phyloP scores from a whole-genome alignment of 2,888 invertebrate species.

The Hipparchia sbordonii region DNA sequence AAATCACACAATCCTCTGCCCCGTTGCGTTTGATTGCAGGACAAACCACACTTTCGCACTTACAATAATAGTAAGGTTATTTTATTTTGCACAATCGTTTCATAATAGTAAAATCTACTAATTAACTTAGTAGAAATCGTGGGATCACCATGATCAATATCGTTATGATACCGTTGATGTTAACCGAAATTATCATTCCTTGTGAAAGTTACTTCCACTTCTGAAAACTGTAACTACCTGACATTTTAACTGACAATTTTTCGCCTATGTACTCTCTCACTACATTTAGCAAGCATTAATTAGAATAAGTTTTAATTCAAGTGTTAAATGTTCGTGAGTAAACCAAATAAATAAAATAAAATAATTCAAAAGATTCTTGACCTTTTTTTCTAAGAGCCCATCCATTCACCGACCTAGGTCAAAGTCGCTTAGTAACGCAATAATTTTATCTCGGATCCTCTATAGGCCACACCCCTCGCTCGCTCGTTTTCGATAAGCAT shows the following conservation, averaged over 20 bases:
- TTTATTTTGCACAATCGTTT: too few species aligned
- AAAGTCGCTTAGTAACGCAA: conserved; percentile 2
- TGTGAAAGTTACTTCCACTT: neutral
- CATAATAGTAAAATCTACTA: too few species aligned
- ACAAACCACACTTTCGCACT: too few species aligned
- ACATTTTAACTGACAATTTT: neutral
- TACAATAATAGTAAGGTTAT: too few species aligned
- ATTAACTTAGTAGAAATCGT: neutral
- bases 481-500: neutral
- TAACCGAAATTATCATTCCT: neutral
- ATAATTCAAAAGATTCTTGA: neutral
- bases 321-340: too few species aligned
- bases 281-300: too few species aligned
- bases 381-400: neutral
- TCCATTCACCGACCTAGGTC: conserved; percentile 2
- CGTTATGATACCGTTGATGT: neutral
- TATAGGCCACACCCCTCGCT: neutral
- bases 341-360: neutral
- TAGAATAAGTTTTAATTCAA: too few species aligned
- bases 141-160: neutral
- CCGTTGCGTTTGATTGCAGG: too few species aligned
- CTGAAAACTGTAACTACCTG: conserved; percentile 1
- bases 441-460: neutral
- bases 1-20: too few species aligned
- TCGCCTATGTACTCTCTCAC: too few species aligned